phyloP scores from a whole-genome alignment of 23 tunicate species.

The Styela clava region DNA sequence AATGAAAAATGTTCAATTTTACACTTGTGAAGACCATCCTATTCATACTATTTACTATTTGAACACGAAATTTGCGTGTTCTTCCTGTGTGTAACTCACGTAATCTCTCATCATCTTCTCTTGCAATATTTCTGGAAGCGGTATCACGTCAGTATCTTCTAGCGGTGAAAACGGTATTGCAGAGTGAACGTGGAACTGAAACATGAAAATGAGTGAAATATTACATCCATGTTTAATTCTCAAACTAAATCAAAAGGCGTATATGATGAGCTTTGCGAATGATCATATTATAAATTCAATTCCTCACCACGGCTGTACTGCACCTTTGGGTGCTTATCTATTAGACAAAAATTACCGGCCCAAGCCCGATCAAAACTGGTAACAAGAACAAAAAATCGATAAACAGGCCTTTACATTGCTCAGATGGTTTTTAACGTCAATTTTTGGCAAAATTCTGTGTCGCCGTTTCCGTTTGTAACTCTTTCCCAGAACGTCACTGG shows the following conservation, averaged over 20 bases:
- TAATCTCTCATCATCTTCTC: conserved; percentile 48
- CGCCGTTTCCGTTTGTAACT: conserved; percentile 70
- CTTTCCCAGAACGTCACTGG: conserved; percentile 63
- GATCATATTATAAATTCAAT: neutral
- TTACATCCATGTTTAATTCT: neutral
- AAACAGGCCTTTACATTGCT: conserved; percentile 60
- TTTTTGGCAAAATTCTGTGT: conserved; percentile 74
- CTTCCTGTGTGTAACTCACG: neutral
- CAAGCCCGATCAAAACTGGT: no score
- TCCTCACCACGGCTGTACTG: neutral
- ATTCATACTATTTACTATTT: no score
- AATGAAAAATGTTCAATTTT: no score
- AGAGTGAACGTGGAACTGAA: conserved; percentile 78
- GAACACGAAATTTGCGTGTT: no score
- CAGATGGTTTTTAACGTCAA: conserved; percentile 45
- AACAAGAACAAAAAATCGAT: no score
- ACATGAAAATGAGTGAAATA: neutral
- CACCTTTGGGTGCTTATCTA: no score
- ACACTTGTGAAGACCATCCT: no score
- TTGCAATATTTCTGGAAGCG: conserved; percentile 67
- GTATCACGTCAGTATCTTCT: conserved; percentile 41
- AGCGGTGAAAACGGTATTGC: conserved; percentile 67
- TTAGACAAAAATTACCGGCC: no score
- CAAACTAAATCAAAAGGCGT: neutral
- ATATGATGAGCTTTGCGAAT: neutral